Base-by-base conservation (phyloP, 2,888 invertebrate species). In the Druceiella hillmani region DNA sequence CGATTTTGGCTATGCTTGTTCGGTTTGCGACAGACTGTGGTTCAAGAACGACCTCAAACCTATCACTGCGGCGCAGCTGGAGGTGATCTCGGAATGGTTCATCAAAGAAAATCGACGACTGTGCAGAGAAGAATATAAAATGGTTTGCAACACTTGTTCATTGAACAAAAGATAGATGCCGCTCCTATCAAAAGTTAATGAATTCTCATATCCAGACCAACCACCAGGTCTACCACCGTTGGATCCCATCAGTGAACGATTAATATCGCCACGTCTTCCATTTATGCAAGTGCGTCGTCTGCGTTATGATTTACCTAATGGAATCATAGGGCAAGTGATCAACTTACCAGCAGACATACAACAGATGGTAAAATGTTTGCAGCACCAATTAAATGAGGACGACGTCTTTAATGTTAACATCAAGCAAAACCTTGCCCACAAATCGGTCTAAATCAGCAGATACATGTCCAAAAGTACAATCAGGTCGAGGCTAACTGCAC, bases 321-420 rank as follows among this genome's bases (percentile, higher is more conserved):
- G 57, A 45, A 60, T 61, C 10, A 40, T 52, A 15, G 59, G 56
- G 0, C 59, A 62, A 55, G 52, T 60, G 35, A 62, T 62, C 7
- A 62, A 61, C 46, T 56, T 61, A 2, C 60, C 59, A 41, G 55
- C 57, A 3, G 17, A 51, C 40, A 56, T 55, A 32, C 29, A 58
- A 46, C 47, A 50, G 2, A 58, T 57, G 57, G 55, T 57, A 33
- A 50, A 54, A 48, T 43, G 42, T 5, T 51, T 61, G 46, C 58
- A 58, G 2, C 49, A 58, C 0, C 47, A 53, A 7, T 27, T 60
- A 30, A 41, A 56, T 38, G 58, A 59, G 43, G 58, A 58, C 44
- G 45, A 57, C 27, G 47, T 46, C 12, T 50, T 59, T 33, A 55
- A 57, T 45, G 53, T 60, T 2, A 49, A 58, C 46, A 54, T 59